Conservation (phyloP, 2,797 vertebrate genomes). For the Acrossocheilus fasciatus region DNA sequence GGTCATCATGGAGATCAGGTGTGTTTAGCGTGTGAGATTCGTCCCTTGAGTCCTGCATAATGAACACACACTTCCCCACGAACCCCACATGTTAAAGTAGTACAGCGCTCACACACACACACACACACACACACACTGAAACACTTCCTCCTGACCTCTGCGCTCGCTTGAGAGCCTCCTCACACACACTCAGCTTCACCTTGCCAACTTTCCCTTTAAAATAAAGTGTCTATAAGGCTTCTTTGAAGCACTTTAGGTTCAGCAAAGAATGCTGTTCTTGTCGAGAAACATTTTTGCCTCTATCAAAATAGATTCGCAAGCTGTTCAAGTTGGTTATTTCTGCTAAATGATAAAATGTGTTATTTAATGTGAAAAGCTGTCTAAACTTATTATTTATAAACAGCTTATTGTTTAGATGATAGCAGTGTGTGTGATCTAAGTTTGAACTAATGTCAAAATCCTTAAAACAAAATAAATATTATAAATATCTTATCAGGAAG, state of each 20-base stretch:
- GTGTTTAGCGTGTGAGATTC: constrained; percentile 33
- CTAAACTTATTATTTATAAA: no score
- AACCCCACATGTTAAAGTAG: constrained; percentile 45
- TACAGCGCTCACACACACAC: not conserved
- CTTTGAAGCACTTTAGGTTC: not conserved
- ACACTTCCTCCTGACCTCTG: constrained; percentile 30
- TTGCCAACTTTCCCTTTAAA: not conserved
- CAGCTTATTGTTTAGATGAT: not conserved
- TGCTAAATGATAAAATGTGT: not conserved
- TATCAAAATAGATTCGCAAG: not conserved
- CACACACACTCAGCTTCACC: not conserved
- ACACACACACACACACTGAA: not conserved
- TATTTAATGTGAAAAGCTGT: not conserved
- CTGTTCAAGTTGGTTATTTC: not conserved
- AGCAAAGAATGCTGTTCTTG: not conserved
- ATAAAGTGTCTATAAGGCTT: not conserved
- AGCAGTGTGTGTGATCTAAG: no score
- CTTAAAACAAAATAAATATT: no score
- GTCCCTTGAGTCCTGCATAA: constrained; percentile 32
- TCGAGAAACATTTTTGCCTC: not conserved
- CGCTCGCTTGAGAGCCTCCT: not conserved
- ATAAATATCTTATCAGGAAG: no score
- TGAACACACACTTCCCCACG: constrained; percentile 48
- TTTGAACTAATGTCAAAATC: no score
- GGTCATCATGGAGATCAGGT: constrained; percentile 49